Evolutionary conservation across 2,888 invertebrate genomes (phyloP), one percentile per base, ranked within the genome.

Genomic region (Entomobrya proxima): DNA sequence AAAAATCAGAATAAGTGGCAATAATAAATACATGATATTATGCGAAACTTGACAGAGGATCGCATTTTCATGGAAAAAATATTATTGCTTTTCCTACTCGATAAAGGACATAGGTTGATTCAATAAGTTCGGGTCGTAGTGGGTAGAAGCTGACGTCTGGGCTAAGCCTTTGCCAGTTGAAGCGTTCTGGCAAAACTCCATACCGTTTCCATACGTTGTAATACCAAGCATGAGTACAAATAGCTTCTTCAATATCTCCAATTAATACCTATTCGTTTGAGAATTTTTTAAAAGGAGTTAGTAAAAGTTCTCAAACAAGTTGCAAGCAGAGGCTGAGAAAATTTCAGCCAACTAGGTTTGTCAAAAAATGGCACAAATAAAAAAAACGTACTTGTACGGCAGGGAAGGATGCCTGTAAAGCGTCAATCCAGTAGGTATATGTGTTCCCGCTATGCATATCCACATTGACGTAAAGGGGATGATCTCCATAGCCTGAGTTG

Each of bases 191-290:
- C 21, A 94, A 91, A 58, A 93, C 92, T 47, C 93, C 93, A 90
- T 93, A 94, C 86, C 93, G 92, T 88, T 93, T 92, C 94, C 94
- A 94, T 72, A 94, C 93, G 32, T 93, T 92, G 91, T 94, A 94
- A 91, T 93, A 94, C 18, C 94, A 91, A 0, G 94, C 94, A 91
- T 94, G 94, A 7, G 93, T 92, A 91, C 94, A 94, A 58, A 94
- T 94, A 3, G 94, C 94, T 91, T 94, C 94, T 89, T 94, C 94
- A 55, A 94, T 91, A 90, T 94, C 94, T 44, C 94, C 94, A 89
- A 93, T 92, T 55, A 95, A 90, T 1, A 94, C 93, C 92, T 92
- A 18, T 0, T 75, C 58, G 21, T 30, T 24, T 44, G 11, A 35
- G 55, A 55, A 55, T 55, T 6, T 18, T 6, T 18, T n/a, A n/a